Evolutionary conservation across 2,797 vertebrate species (phyloP).

Genomic region (Triplophysa bombifrons): DNA sequence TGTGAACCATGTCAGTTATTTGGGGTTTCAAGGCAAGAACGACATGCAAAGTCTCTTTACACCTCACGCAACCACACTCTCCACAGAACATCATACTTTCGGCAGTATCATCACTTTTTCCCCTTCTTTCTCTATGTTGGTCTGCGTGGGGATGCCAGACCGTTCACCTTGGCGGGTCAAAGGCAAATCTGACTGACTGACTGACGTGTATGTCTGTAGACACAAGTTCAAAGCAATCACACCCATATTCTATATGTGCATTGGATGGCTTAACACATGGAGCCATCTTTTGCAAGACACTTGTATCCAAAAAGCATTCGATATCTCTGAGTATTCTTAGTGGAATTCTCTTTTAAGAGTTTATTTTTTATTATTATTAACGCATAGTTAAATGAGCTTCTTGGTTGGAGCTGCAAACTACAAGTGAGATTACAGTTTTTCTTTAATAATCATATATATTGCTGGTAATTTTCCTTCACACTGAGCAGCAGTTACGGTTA

Average conservation of each 20-base stretch:
- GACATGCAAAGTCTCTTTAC: constrained; percentile 12
- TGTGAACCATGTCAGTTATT: constrained; percentile 26
- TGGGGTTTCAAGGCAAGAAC: background rate
- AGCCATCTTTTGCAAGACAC: no score
- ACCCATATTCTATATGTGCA: background rate
- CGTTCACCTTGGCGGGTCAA: constrained; percentile 14
- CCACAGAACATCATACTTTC: constrained; percentile 28
- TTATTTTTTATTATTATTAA: no score
- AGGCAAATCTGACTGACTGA: background rate
- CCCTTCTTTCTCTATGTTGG: constrained; percentile 2
- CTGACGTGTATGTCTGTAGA: constrained; percentile 8
- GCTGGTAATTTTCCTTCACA: constrained; percentile 5
- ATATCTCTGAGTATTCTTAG: no score
- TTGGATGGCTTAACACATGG: no score
- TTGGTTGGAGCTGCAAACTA: no score
- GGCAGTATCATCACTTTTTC: constrained; percentile 21
- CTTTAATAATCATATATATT: background rate
- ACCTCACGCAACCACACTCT: constrained; percentile 27
- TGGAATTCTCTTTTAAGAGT: no score
- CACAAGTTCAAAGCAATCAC: constrained; percentile 9
- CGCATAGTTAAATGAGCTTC: no score
- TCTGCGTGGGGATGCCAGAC: background rate
- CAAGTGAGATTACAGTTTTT: background rate
- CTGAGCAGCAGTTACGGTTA: constrained; percentile 26
- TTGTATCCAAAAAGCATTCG: no score